Base-by-base conservation (phyloP, 2,113 vertebrate genomes). In the Gallinago media region DNA sequence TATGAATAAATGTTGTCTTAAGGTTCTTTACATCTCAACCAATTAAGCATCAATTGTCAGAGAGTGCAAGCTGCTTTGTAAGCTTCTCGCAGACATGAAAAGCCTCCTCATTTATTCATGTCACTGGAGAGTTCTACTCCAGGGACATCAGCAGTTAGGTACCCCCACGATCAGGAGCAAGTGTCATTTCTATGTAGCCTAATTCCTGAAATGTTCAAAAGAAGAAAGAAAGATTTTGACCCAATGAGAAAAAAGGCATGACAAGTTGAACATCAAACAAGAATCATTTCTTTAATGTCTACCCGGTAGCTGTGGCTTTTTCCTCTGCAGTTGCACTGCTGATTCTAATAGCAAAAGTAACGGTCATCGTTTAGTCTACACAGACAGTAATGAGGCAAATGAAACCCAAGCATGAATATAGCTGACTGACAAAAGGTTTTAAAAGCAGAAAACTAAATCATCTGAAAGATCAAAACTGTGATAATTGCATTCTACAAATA, bases 241-340 rank as follows among this genome's bases (percentile, higher is more conserved):
- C 80, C 29, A 68, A 34, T 50, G 85, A 83, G 58, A 36, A 71
- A 82, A 91, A 92, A 81, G 38, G 67, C 38, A 63, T 47, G 63
- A 90, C 81, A 97, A 93, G 89, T 32, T 71, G 72, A 97, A 88
- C 72, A 92, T 94, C 91, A 95, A 94, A 96, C 88, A 88, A 95
- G 85, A 97, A 96, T 91, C 15, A 80, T 42, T 38, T 87, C 89
- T 98, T 98, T 95, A 88, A 98, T 97, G 95, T 88, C 67, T 94
- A 79, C 61, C 75, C 11, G 4, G 90, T n/a, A 91, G 68, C 92
- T 72, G 50, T 56, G 56, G 63, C 46, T 94, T 94, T 92, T 94
- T 96, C 83, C 47, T 91, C 86, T 88, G 50, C 63, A 72, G 52
- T 27, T 85, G 70, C 31, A 88, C 76, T 87, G 59, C 61, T 92